phyloP scores from a whole-genome alignment of 2,797 vertebrate species.

The Heterohyrax brucei region DNA sequence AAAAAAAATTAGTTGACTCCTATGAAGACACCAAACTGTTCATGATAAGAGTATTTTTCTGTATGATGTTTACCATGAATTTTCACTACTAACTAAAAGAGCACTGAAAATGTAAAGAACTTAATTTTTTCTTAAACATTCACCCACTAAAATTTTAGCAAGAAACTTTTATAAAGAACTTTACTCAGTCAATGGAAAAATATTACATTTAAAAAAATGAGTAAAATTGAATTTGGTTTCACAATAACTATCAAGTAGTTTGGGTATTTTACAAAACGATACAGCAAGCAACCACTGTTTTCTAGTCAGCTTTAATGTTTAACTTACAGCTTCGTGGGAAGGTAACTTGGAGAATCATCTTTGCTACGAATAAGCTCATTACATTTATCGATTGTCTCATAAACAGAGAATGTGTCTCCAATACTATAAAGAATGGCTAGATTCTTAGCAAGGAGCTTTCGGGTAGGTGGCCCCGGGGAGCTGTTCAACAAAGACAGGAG shows the following conservation, averaged over 20 bases:
- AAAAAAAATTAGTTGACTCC: slow-evolving; percentile 57
- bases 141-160: slow-evolving; percentile 46
- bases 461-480: slow-evolving; percentile 96
- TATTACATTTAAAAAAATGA: background rate
- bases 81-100: slow-evolving; percentile 65
- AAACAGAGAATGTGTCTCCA: slow-evolving; percentile 94
- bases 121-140: slow-evolving; percentile 58
- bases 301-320: slow-evolving; percentile 19
- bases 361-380: slow-evolving; percentile 97
- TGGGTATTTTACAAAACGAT: slow-evolving; percentile 63
- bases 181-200: slow-evolving; percentile 36
- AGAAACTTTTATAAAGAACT: slow-evolving; percentile 6
- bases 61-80: slow-evolving; percentile 40
- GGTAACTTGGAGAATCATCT: slow-evolving; percentile 97
- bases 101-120: slow-evolving; percentile 41
- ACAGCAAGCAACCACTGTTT: slow-evolving; percentile 54
- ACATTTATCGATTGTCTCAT: slow-evolving; percentile 95
- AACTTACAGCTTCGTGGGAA: slow-evolving; percentile 97
- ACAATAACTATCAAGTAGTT: slow-evolving; percentile 48
- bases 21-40: slow-evolving; percentile 10
- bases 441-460: slow-evolving; percentile 95
- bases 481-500: slow-evolving; percentile 93
- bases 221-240: slow-evolving; percentile 69
- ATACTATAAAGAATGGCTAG: slow-evolving; percentile 93
- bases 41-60: slow-evolving; percentile 15